These are phyloP conservation scores for Oscheius sp. DNA, from an alignment of 1,140 invertebrate genomes.

Conservation along the genomic window DNA sequence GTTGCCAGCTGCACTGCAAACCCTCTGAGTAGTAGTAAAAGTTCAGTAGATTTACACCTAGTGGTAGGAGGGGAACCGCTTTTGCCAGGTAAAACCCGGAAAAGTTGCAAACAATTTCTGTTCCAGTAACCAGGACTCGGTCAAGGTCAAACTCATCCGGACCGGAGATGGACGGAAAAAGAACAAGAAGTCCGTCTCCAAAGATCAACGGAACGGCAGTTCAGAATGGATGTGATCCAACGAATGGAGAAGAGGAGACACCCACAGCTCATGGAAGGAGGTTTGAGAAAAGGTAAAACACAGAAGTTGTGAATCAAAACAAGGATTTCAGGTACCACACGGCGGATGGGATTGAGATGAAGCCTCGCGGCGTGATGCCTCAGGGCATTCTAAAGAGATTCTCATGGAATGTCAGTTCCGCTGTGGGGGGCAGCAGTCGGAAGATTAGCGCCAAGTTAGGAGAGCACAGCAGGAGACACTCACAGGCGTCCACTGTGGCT, in stretches of 20 bases:
- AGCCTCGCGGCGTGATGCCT: slow-evolving; percentile 22
- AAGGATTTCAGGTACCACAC: slow-evolving; percentile 51
- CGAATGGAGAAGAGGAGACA: background rate
- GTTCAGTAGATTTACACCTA: slow-evolving; percentile 19
- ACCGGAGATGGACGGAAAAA: slow-evolving; percentile 23
- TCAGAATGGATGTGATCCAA: background rate
- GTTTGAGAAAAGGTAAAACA: slow-evolving; percentile 53
- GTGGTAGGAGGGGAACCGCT: background rate
- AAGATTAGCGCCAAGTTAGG: slow-evolving; percentile 23
- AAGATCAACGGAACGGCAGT: background rate
- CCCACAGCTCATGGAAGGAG: slow-evolving; percentile 38
- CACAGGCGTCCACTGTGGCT: slow-evolving; percentile 24
- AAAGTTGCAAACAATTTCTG: background rate
- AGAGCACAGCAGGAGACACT: slow-evolving; percentile 22
- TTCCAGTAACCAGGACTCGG: background rate
- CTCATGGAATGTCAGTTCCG: slow-evolving; percentile 45
- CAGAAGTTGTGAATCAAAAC: too few relatives aligned
- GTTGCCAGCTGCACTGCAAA: slow-evolving; percentile 23
- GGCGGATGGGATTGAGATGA: slow-evolving; percentile 52
- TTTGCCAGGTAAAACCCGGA: background rate
- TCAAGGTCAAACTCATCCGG: slow-evolving; percentile 18
- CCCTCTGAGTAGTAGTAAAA: slow-evolving; percentile 15
- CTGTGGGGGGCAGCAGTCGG: slow-evolving; percentile 20
- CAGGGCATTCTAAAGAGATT: slow-evolving; percentile 52
- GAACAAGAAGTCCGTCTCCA: slow-evolving; percentile 23